Evolutionary conservation across 2,888 invertebrate genomes (phyloP).

Genomic region (Criorhina ranunculi): DNA sequence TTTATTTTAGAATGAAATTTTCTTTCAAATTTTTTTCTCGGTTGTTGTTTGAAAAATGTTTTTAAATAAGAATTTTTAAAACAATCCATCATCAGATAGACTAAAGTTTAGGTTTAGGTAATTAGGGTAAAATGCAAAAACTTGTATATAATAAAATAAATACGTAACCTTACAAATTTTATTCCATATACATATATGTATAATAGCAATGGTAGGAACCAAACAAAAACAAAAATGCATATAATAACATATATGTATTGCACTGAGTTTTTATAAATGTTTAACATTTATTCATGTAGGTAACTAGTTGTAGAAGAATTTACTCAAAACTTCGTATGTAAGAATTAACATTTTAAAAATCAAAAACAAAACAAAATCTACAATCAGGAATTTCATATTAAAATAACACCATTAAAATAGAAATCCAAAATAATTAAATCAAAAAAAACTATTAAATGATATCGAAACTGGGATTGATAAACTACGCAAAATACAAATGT

Average conservation of each 20-base stretch:
- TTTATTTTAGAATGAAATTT: neutral
- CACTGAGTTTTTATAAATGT: conserved; percentile 75
- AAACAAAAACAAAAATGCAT: conserved; percentile 50
- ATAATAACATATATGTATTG: conserved; percentile 61
- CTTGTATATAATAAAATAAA: conserved; percentile 59
- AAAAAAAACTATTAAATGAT: conserved; percentile 27
- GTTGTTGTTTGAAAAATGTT: conserved; percentile 1
- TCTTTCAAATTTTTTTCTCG: neutral
- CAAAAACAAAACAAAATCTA: conserved; percentile 46
- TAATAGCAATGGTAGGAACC: conserved; percentile 45
- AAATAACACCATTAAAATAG: conserved; percentile 72
- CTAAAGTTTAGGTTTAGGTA: conserved; percentile 6
- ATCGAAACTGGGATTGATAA: conserved; percentile 69
- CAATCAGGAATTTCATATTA: conserved; percentile 79
- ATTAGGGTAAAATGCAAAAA: conserved; percentile 15
- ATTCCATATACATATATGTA: conserved; percentile 37
- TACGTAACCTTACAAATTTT: conserved; percentile 76
- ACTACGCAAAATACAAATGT: conserved; percentile 53
- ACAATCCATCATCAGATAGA: conserved; percentile 16
- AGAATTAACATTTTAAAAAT: conserved; percentile 39
- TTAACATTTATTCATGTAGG: conserved; percentile 66
- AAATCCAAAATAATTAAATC: conserved; percentile 66
- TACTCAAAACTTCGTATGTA: conserved; percentile 55
- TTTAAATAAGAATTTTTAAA: conserved; percentile 12
- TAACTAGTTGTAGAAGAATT: conserved; percentile 53